Base-by-base conservation (phyloP, 2,888 invertebrate species). In the Calameuta pallipes region DNA sequence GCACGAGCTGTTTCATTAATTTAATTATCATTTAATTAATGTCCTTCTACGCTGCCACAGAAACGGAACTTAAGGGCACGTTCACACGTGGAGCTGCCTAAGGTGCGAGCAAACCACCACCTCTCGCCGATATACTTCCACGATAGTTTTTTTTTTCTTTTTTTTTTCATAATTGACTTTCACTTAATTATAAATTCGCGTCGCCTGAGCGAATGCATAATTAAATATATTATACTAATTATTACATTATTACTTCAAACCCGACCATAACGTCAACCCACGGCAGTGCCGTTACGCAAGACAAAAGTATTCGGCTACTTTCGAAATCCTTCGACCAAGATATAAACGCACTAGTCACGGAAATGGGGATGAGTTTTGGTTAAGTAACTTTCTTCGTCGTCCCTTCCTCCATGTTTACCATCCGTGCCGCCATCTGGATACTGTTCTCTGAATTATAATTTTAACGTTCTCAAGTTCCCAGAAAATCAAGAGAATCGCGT, bases 131-230 rank as follows among this genome's bases (percentile, higher is more conserved):
- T 23, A 1, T 75, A 30, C 3, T 31, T 78, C 69, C 70, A 33
- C 71, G 36, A 78, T 68, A 13, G 36, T 33, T 79, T n/a, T 76
- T 35, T 13, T 15, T 3, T 33, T 3, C 0, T 56, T 30, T 68
- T 9, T 78, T 35, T 75, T 75, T 37, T 85, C 80, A 87, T 89
- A 89, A 89, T 89, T 89, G 89, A 89, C 89, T 89, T 89, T 87
- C 85, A 86, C 85, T 88, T 87, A 88, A 87, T 86, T 85, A 84
- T 88, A 87, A 79, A 84, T 84, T 83, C 83, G 83, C 85, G 83
- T 76, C 82, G 82, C 81, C 79, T 82, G 80, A 12, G 71, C 73
- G 77, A 74, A 76, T 79, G 78, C 74, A 75, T 80, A 83, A 83
- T 88, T 87, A 85, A 88, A 85, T 83, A 88, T 85, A 86, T 79